These are phyloP conservation scores for Alces alces DNA, from an alignment of 2,113 vertebrate genomes.

Conservation along the genomic window DNA sequence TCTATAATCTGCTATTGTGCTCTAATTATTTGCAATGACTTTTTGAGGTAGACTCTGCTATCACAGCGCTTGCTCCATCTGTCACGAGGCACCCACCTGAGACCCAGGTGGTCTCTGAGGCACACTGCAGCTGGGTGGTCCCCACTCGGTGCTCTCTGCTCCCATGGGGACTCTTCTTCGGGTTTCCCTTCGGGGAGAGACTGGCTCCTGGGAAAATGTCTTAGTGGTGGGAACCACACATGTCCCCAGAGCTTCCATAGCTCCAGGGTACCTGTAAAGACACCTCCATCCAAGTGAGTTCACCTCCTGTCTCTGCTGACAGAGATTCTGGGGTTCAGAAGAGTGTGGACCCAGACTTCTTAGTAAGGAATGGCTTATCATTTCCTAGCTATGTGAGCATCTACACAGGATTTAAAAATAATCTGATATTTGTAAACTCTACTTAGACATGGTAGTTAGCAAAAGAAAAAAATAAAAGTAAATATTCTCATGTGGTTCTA, in stretches of 20 bases:
- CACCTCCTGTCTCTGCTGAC: neutral
- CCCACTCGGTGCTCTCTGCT: neutral
- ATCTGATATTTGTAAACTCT: neutral
- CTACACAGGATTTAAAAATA: neutral
- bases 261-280: neutral
- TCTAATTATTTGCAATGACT: neutral
- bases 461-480: neutral
- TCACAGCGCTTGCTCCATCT: accelerated
- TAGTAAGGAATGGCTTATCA: neutral
- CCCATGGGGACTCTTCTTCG: neutral
- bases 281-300: neutral
- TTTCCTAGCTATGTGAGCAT: accelerated
- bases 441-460: neutral
- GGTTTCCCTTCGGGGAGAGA: neutral
- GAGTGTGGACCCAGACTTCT: no score
- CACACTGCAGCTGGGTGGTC: accelerated
- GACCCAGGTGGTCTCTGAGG: no score
- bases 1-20: neutral
- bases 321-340: neutral
- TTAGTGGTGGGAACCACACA: neutral
- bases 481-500: neutral
- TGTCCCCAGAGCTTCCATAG: neutral
- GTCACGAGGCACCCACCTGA: accelerated
- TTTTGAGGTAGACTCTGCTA: no score
- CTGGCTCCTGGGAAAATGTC: neutral